These are phyloP conservation scores for Falco novaeseelandiae DNA, from an alignment of 2,797 vertebrate genomes.

Conservation along the genomic window DNA sequence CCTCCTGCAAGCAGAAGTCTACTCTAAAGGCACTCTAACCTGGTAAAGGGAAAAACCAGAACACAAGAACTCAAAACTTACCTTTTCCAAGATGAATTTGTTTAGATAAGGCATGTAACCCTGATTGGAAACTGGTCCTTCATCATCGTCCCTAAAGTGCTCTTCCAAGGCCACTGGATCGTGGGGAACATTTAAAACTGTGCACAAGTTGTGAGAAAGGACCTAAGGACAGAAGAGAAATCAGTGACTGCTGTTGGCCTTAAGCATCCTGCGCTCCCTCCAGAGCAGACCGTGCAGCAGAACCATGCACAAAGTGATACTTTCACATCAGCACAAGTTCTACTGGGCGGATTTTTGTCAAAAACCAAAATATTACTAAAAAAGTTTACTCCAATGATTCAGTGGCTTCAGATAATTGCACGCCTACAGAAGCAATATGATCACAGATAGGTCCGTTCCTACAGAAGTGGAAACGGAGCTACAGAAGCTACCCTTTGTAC, in stretches of 20 bases:
- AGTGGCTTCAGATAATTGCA: background rate
- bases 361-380: background rate
- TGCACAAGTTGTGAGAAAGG: slow-evolving; percentile 95
- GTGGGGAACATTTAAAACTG: slow-evolving; percentile 92
- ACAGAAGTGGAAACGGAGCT: background rate
- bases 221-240: slow-evolving; percentile 80
- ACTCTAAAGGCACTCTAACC: background rate
- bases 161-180: slow-evolving; percentile 96
- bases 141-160: slow-evolving; percentile 96
- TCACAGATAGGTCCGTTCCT: background rate
- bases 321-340: background rate
- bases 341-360: background rate
- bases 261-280: background rate
- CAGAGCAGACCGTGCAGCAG: background rate
- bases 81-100: slow-evolving; percentile 98
- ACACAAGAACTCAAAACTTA: slow-evolving; percentile 48
- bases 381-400: background rate
- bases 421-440: fast-evolving
- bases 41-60: background rate
- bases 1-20: background rate
- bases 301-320: background rate
- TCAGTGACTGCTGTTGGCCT: background rate
- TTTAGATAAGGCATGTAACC: slow-evolving; percentile 99
- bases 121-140: slow-evolving; percentile 97
- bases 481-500: background rate